phyloP scores from a whole-genome alignment of 2,888 invertebrate species.

The Eupeodes latifasciatus region DNA sequence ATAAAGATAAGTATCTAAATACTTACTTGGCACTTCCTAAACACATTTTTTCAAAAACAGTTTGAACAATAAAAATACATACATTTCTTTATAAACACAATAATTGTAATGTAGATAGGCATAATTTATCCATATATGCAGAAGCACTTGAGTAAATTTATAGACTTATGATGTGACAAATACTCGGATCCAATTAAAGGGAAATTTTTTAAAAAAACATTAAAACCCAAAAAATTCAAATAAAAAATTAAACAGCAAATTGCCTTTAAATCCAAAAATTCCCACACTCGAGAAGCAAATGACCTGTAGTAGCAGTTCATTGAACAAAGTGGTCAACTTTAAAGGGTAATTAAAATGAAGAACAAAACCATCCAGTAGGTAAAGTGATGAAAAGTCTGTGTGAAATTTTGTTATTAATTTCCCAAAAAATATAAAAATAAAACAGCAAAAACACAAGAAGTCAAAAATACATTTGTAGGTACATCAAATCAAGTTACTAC shows the following conservation, averaged over 20 bases:
- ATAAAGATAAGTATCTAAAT: constrained; percentile 8
- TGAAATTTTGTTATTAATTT: constrained; percentile 75
- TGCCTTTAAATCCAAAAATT: constrained; percentile 46
- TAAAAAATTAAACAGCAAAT: constrained; percentile 41
- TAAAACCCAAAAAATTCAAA: constrained; percentile 59
- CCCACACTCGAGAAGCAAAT: constrained; percentile 68
- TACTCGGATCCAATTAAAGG: constrained; percentile 72
- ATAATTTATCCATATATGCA: constrained; percentile 4
- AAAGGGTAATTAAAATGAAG: constrained; percentile 55
- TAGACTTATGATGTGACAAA: constrained; percentile 69
- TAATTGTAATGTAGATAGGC: background rate
- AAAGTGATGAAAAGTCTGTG: constrained; percentile 64
- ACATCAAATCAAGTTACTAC: background rate
- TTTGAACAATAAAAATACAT: constrained; percentile 39
- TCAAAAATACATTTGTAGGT: constrained; percentile 39
- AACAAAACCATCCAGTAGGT: constrained; percentile 23
- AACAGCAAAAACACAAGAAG: constrained; percentile 54
- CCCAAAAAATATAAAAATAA: constrained; percentile 46
- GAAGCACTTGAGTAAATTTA: constrained; percentile 59
- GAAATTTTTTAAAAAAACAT: constrained; percentile 55
- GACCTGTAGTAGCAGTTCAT: constrained; percentile 72
- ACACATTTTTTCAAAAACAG: constrained; percentile 57
- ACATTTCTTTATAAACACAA: constrained; percentile 25
- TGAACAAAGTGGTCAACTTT: constrained; percentile 75
- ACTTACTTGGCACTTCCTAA: constrained; percentile 71